These are phyloP conservation scores for Solenodon paradoxus DNA, from an alignment of 2,113 vertebrate species.

Conservation along the genomic window DNA sequence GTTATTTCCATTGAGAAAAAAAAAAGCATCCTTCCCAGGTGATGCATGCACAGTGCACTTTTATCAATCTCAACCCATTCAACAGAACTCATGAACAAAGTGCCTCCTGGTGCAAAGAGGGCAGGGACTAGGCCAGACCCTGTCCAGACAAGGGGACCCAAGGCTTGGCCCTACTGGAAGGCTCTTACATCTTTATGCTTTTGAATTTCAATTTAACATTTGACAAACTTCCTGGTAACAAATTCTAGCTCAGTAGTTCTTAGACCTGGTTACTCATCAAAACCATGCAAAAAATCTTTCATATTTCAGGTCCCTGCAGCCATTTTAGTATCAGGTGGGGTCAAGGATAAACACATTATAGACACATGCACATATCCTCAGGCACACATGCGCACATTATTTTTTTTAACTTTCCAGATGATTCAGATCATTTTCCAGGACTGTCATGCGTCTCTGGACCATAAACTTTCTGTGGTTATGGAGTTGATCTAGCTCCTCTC, in stretches of 20 bases:
- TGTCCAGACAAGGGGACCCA: accelerated
- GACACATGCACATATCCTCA: background rate
- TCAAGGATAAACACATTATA: background rate
- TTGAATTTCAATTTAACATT: background rate
- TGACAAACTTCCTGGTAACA: background rate
- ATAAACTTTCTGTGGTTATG: background rate
- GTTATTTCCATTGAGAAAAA: background rate
- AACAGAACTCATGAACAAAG: background rate
- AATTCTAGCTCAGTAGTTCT: background rate
- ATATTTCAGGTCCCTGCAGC: background rate
- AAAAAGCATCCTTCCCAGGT: background rate
- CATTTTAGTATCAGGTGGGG: background rate
- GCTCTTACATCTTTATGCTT: background rate
- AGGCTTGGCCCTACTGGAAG: background rate
- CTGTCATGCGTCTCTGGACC: background rate
- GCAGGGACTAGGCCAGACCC: accelerated
- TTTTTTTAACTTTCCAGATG: background rate
- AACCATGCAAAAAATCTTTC: background rate
- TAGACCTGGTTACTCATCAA: background rate
- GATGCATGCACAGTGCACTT: accelerated
- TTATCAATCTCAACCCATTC: background rate
- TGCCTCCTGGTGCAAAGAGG: background rate
- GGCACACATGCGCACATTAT: background rate
- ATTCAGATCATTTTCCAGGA: background rate
- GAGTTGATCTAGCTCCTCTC: background rate